Evolutionary conservation across 2,797 vertebrate genomes (phyloP), one percentile per base, ranked within the genome.

Genomic region (Sorex maritimensis): DNA sequence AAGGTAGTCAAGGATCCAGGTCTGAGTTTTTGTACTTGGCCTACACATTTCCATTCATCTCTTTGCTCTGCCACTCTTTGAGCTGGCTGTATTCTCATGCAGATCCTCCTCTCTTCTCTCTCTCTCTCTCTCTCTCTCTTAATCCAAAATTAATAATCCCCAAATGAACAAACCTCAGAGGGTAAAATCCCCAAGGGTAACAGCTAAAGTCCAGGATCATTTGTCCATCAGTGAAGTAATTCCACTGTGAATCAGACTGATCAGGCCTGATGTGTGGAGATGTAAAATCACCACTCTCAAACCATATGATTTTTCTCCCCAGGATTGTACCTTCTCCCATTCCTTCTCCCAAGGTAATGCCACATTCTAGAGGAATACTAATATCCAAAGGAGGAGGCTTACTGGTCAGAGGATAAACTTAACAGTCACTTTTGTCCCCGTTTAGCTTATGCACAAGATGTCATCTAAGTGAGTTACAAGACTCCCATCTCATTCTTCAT

Each of bases 21-120:
- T 65, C 11, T 0, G 13, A 11, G 19, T 55, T 44, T 68, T 28
- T n/a, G 5, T 1, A 6, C 13, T 81, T 23, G 1, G 0, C 49
- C 49, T 38, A 52, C 23, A 21, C 7, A 6, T 52, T 3, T 14
- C 46, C 34, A 8, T 44, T 30, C n/a, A 2, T 55, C 10, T 4
- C 49, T 21, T 73, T 7, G 13, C 30, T 61, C 23, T 34, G 13
- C 7, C 69, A 13, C 46, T 46, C 71, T 73, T 30, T 28, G 12
- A 67, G 23, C 44, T 55, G 63, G 7, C 28, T 13, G 8, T 49
- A 1, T 74, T 46, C 24, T 71, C 52, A 14, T 24, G 67, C 34
- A 63, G 41, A 4, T 26, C 9, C 81, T 9, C 55, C 34, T 58
- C 52, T 55, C 34, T 17, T 14, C 52, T 55, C 34, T 34, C 34